Base-by-base conservation (phyloP, 2,888 invertebrate genomes). In the Bimastos eiseni region DNA sequence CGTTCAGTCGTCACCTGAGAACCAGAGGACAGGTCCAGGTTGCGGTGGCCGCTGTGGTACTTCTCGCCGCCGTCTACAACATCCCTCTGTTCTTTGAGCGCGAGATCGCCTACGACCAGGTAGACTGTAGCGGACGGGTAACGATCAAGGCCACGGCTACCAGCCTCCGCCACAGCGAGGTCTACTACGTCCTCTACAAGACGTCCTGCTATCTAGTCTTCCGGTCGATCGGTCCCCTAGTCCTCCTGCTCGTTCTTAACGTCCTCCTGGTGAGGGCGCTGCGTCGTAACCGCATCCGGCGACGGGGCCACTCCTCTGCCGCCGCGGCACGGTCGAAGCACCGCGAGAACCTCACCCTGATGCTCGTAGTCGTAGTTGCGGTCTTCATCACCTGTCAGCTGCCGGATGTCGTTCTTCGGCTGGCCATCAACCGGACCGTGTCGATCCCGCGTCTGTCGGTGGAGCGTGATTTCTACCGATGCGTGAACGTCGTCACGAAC, bases 21-120 rank as follows among this genome's bases (percentile, higher is more conserved):
- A 92, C 90, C 36, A 84, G 92, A 33, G 70, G 91, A 83, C 89
- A 92, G 21, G 92, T 92, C 89, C 89, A 44, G 36, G n/a, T 37
- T 49, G 86, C 83, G 24, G 70, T 91, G 88, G 90, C 91, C 30
- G 90, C 91, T 11, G 90, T 90, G 37, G 89, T 91, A 33, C 89
- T 92, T 24, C 90, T 93, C 11, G 92, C 92, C 8, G 90, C 92
- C 6, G 44, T 92, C 37, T 93, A 93, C 91, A 93, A 93, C 91
- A 91, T 92, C 41, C 93, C 93, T 17, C 91, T 92, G 19, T 92
- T 92, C 91, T 92, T 93, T 70, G 93, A 93, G 90, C 89, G 92
- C 13, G 83, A 91, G 83, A 90, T 92, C 33, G 34, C 90, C 19
- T 33, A 88, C n/a, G 83, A 90, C 33, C 33, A 49, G 33, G 89